Conservation (phyloP, 2,797 vertebrate genomes). For the Erethizon dorsatum region DNA sequence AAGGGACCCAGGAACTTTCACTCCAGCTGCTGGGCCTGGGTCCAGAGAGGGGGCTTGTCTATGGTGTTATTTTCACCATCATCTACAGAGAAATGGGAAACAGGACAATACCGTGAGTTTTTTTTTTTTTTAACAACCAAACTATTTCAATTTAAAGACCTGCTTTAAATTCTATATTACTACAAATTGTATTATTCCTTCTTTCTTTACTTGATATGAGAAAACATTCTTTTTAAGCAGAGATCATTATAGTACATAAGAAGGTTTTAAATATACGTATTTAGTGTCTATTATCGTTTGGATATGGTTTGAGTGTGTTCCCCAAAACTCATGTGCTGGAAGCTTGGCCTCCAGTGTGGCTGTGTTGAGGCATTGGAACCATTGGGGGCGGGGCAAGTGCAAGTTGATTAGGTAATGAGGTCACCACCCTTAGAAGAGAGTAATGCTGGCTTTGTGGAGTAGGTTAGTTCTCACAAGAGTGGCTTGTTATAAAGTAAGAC, state of each 20-base stretch:
- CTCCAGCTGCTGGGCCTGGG: neutral
- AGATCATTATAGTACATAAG: neutral
- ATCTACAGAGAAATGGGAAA: neutral
- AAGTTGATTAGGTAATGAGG: neutral
- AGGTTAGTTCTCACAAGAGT: neutral
- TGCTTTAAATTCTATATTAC: neutral
- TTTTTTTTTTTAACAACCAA: neutral
- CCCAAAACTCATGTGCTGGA: neutral
- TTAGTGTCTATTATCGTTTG: neutral
- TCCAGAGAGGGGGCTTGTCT: neutral
- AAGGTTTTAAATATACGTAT: neutral
- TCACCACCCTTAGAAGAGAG: neutral
- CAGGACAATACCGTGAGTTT: neutral
- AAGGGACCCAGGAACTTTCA: neutral
- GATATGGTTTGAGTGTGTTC: no score
- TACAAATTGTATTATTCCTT: neutral
- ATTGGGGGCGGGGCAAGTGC: no score
- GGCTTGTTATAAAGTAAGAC: neutral
- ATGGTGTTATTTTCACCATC: fast-evolving
- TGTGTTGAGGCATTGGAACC: neutral
- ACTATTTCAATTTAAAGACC: neutral
- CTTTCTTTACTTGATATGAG: neutral
- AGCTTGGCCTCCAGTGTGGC: neutral
- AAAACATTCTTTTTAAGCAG: neutral
- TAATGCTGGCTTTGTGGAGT: no score